Conservation (phyloP, 1,140 invertebrate genomes). For the Manduca sexta region DNA sequence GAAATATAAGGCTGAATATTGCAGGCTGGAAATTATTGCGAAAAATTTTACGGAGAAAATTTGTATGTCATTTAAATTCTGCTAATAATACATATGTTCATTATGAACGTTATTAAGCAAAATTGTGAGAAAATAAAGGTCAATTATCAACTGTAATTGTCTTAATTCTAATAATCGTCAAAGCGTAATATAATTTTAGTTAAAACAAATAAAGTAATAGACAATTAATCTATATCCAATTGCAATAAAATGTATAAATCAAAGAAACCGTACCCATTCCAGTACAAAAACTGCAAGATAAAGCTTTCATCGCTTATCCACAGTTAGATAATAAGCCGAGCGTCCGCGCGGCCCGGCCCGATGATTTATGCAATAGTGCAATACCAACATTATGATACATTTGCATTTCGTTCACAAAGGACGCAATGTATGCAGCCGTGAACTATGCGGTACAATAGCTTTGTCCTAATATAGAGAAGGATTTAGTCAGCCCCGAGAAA, state of each 20-base stretch:
- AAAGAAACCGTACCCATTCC: neutral
- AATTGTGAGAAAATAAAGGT: no score
- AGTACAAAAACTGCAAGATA: conserved; percentile 3
- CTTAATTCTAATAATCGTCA: no score
- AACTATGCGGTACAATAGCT: conserved; percentile 17
- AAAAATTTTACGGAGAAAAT: no score
- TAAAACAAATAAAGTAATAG: no score
- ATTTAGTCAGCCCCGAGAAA: conserved; percentile 15
- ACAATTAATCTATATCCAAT: neutral
- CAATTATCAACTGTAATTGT: no score
- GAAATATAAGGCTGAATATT: no score
- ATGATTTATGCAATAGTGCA: conserved; percentile 31
- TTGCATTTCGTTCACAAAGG: conserved; percentile 31
- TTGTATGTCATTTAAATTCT: no score
- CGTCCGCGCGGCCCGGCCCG: conserved; percentile 16
- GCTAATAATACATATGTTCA: no score
- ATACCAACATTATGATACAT: conserved; percentile 32
- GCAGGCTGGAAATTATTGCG: no score
- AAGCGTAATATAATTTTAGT: no score
- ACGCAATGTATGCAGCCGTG: conserved; percentile 16
- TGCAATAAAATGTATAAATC: neutral
- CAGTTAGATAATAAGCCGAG: conserved; percentile 28
- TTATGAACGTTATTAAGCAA: no score
- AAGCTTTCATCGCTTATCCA: conserved; percentile 28
- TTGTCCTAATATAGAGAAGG: conserved; percentile 14